Evolutionary conservation across 2,888 invertebrate genomes (phyloP), one percentile per base, ranked within the genome.

Genomic region (Pollenia amentaria): DNA sequence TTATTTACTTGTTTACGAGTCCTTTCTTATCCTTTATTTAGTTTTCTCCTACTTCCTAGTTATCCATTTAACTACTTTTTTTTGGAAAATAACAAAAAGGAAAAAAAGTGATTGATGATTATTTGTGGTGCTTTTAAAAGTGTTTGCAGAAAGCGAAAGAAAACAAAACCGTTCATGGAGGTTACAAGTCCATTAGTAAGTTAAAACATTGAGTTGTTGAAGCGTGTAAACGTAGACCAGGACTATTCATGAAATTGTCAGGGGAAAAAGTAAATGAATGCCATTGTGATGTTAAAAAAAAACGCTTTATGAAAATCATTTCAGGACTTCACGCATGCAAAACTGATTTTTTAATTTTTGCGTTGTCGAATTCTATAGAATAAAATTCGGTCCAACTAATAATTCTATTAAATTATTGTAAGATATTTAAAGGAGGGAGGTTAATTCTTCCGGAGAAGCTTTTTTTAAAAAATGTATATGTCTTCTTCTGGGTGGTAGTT

Each of bases 171-270:
- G 12, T 65, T 80, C 53, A 51, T 80, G 14, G 72, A 46, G 72
- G 38, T 55, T 53, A 72, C 80, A 73, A 72, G 72, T 80, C 55
- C 55, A 73, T 73, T 73, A 79, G 60, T 62, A n/a, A 44, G 42
- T 62, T 62, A 9, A 79, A 53, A 62, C 60, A 69, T 53, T 16
- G 62, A 29, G 46, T 70, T 44, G 70, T 12, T 53, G 14, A 9
- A 62, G 46, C n/a, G n/a, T 4, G 29, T 70, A 53, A 62, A 12
- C 16, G 44, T 16, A 38, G 38, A 14, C 38, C 12, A 46, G 44
- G 21, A n/a, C n/a, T 53, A 76, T 65, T 65, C 64, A 76, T 76
- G 53, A 12, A 40, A 78, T 69, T 60, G 60, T 78, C n/a, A 29
- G 12, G 11, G 9, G 8, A 9, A 38, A 38, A 9, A 16, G 40